A percentile compares a stretch with the other conserved stretches of the same genome.
Conservation (phyloP, 2,113 vertebrate genomes). For the Pteruthius melanotis region DNA sequence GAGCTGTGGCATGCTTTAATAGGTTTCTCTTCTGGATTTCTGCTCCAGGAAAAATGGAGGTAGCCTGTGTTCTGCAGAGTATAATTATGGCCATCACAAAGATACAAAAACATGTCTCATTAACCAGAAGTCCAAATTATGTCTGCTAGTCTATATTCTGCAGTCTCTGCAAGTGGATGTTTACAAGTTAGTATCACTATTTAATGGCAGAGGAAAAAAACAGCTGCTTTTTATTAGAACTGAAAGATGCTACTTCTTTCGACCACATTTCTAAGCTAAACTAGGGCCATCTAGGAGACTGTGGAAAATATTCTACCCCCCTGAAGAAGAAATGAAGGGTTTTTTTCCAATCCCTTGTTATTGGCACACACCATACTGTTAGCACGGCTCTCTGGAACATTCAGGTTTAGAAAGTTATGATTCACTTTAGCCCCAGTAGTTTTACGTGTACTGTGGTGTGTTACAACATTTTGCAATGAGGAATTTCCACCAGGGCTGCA, state of each 20-base stretch:
- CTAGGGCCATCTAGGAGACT: background rate
- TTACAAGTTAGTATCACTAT: background rate
- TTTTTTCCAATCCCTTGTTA: background rate
- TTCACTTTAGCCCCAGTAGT: background rate
- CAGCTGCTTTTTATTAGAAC: background rate
- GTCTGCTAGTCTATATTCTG: background rate
- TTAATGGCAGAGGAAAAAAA: background rate
- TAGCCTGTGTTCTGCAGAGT: background rate
- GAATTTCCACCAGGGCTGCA: background rate
- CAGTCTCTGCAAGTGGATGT: background rate
- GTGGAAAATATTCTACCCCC: background rate
- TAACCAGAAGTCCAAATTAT: background rate
- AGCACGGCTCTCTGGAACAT: background rate
- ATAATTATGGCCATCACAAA: background rate
- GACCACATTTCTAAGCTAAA: background rate
- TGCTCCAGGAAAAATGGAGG: background rate
- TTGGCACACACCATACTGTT: background rate
- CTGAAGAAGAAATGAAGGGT: background rate
- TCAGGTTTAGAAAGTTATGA: constrained; percentile 5
- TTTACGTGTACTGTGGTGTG: background rate
- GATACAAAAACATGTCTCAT: background rate
- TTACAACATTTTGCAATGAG: background rate
- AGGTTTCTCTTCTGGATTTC: background rate
- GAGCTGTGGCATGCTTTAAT: background rate
- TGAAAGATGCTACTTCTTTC: background rate